phyloP scores from a whole-genome alignment of 1,140 invertebrate genomes.

The Sycophaga agraensis region DNA sequence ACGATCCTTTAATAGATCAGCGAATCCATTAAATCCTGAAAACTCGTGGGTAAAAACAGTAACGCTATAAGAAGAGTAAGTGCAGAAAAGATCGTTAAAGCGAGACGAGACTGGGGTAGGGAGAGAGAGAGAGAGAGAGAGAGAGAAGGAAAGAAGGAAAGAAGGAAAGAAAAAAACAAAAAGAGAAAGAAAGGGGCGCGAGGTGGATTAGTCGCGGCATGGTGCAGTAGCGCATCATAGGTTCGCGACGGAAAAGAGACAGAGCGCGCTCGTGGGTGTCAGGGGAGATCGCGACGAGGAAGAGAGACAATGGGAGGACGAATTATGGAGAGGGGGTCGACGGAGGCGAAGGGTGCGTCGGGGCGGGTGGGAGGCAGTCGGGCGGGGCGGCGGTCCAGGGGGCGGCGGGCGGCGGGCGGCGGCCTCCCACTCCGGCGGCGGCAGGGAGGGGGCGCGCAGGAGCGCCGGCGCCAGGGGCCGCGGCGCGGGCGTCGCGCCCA shows the following conservation, averaged over 20 bases:
- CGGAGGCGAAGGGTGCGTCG: background rate
- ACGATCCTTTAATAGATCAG: background rate
- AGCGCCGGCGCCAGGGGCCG: conserved; percentile 52
- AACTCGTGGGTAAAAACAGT: background rate
- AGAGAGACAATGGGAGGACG: conserved; percentile 15
- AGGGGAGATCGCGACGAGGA: background rate
- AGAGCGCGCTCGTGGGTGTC: background rate
- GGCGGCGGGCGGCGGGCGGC: conserved; percentile 58
- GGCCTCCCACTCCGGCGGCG: conserved; percentile 46
- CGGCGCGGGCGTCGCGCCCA: conserved; percentile 59
- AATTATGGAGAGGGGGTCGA: conserved; percentile 6
- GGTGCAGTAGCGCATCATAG: background rate
- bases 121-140: background rate
- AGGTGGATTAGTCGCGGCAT: background rate
- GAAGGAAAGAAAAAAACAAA: background rate
- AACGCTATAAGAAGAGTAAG: conserved; percentile 10
- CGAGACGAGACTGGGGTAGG: background rate
- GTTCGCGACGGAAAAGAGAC: background rate
- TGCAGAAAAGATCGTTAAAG: conserved; percentile 2
- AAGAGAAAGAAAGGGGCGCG: background rate
- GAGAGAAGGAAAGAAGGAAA: background rate
- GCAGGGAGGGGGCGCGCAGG: conserved; percentile 27
- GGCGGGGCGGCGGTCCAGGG: conserved; percentile 55
- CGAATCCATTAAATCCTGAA: conserved; percentile 1
- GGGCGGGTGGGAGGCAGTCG: conserved; percentile 44